A percentile compares a stretch with the other conserved stretches of the same genome.
Conservation (phyloP, 2,888 invertebrate species). For the Folsomia candida region DNA sequence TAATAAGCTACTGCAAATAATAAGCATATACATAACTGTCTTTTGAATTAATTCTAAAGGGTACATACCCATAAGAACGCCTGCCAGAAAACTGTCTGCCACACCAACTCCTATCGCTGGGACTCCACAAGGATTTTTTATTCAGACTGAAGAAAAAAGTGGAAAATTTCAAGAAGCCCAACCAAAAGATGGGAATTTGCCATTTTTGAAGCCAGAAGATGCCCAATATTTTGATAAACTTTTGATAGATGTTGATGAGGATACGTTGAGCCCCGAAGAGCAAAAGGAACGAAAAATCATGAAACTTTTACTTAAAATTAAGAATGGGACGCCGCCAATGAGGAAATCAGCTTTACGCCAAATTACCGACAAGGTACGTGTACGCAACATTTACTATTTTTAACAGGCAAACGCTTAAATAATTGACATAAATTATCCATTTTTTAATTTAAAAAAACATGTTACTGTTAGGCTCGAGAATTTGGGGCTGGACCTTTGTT, state of each 20-base stretch:
- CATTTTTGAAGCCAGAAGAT: conserved; percentile 99
- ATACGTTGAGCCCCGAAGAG: conserved; percentile 89
- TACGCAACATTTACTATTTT: neutral
- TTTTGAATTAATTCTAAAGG: conserved; percentile 53
- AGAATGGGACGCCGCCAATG: conserved; percentile 99
- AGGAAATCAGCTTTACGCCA: conserved; percentile 94
- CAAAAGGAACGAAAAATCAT: conserved; percentile 98
- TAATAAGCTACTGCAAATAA: too few species aligned
- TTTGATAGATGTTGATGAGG: conserved; percentile 96
- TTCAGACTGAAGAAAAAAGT: conserved; percentile 83
- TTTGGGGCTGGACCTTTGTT: conserved; percentile 98
- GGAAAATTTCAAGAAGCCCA: conserved; percentile 92
- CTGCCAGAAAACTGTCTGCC: conserved; percentile 93
- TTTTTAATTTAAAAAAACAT: neutral
- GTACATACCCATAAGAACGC: conserved; percentile 94
- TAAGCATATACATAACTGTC: conserved; percentile 8
- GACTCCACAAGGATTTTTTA: conserved; percentile 90
- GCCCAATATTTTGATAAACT: conserved; percentile 99
- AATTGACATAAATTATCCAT: neutral
- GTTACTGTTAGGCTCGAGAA: conserved; percentile 72
- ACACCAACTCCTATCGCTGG: conserved; percentile 96
- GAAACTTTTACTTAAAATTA: conserved; percentile 95
- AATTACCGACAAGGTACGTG: conserved; percentile 81
- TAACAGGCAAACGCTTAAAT: too few species aligned
- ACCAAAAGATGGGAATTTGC: conserved; percentile 90